phyloP scores from a whole-genome alignment of 2,888 invertebrate genomes.

The Pollenia griseotomentosa region DNA sequence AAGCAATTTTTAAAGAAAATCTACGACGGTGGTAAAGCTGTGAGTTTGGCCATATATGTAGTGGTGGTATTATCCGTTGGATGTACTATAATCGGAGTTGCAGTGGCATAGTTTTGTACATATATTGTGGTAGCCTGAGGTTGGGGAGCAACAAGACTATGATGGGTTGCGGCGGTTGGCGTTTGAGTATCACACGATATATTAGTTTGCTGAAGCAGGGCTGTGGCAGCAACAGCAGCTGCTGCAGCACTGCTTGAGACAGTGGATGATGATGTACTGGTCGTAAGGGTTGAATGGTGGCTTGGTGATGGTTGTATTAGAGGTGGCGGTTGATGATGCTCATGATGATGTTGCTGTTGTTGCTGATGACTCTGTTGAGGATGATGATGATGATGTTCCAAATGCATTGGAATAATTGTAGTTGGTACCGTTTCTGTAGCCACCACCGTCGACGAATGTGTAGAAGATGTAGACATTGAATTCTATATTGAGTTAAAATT shows the following conservation, averaged over 20 bases:
- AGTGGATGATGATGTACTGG: constrained; percentile 59
- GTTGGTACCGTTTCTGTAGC: constrained; percentile 73
- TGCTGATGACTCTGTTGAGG: constrained; percentile 41
- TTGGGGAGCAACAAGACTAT: constrained; percentile 62
- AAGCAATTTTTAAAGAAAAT: constrained; percentile 66
- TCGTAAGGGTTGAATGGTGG: constrained; percentile 30
- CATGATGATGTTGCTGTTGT: constrained; percentile 50
- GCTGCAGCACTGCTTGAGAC: constrained; percentile 42
- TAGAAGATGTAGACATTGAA: constrained; percentile 80
- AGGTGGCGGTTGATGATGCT: constrained; percentile 32
- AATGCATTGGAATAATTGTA: constrained; percentile 72
- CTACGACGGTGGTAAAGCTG: constrained; percentile 74
- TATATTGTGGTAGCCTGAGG: constrained; percentile 72
- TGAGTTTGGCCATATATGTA: constrained; percentile 71
- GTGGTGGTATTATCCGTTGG: constrained; percentile 71
- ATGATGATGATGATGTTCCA: constrained; percentile 63
- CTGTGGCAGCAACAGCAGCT: constrained; percentile 39
- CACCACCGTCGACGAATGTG: constrained; percentile 75
- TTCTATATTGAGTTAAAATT: constrained; percentile 91
- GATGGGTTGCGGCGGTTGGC: constrained; percentile 64
- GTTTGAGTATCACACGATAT: constrained; percentile 71
- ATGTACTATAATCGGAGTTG: constrained; percentile 73
- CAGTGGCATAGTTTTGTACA: constrained; percentile 73
- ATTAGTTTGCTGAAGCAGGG: constrained; percentile 66
- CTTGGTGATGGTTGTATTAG: constrained; percentile 39